phyloP scores from a whole-genome alignment of 1,140 invertebrate species.

The Drosophila pandora region DNA sequence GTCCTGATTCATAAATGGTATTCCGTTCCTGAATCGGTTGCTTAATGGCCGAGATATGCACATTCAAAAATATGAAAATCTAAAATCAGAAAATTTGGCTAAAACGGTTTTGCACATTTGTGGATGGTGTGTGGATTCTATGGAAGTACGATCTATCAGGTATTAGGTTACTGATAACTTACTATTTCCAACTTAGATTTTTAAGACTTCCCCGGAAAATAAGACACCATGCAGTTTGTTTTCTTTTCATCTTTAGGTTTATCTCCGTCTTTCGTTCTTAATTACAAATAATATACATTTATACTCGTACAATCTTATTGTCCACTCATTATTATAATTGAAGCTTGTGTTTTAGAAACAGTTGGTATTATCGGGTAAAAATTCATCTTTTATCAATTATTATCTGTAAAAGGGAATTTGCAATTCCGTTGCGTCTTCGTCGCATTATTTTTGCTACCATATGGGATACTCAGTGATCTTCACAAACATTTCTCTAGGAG shows the following conservation, averaged over 20 bases:
- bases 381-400: slow-evolving; percentile 47
- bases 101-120: too few relatives aligned
- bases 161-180: too few relatives aligned
- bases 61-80: too few relatives aligned
- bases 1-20: too few relatives aligned
- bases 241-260: slow-evolving; percentile 40
- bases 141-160: too few relatives aligned
- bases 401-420: slow-evolving; percentile 39
- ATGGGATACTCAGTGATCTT: slow-evolving; percentile 47
- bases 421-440: slow-evolving; percentile 30
- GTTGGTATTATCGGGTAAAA: slow-evolving; percentile 29
- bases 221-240: neutral
- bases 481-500: slow-evolving; percentile 34
- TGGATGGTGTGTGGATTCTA: too few relatives aligned
- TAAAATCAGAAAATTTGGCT: too few relatives aligned
- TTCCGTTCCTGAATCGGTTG: too few relatives aligned
- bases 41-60: too few relatives aligned
- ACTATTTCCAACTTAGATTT: too few relatives aligned
- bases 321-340: slow-evolving; percentile 71
- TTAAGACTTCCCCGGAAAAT: too few relatives aligned
- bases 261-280: slow-evolving; percentile 61
- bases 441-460: slow-evolving; percentile 1
- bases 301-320: slow-evolving; percentile 69
- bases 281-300: slow-evolving; percentile 61
- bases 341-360: slow-evolving; percentile 64